These are phyloP conservation scores for Torymus auratus DNA, from an alignment of 2,888 invertebrate genomes.

Conservation along the genomic window DNA sequence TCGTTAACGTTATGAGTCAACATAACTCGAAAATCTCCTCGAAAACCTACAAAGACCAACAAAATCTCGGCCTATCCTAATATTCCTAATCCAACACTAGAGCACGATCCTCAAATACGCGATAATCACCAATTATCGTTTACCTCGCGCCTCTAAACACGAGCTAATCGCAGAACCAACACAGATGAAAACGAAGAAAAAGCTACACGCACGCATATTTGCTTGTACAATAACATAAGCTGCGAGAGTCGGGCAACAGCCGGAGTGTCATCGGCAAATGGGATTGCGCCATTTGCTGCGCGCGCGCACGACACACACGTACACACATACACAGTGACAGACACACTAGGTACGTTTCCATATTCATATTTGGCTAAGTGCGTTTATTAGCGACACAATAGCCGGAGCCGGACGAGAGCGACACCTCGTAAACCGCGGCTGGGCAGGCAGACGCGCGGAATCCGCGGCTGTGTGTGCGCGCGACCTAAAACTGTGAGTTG, in stretches of 20 bases:
- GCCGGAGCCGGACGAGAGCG: conserved; percentile 67
- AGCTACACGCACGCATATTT: too few relatives aligned
- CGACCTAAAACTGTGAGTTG: neutral
- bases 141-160: too few relatives aligned
- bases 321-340: conserved; percentile 1
- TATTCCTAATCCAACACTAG: too few relatives aligned
- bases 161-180: too few relatives aligned
- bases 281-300: conserved; percentile 59
- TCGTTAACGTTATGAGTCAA: conserved; percentile 13
- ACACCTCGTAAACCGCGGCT: conserved; percentile 71
- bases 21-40: too few relatives aligned
- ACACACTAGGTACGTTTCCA: conserved; percentile 61
- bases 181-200: too few relatives aligned
- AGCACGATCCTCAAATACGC: too few relatives aligned
- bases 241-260: neutral
- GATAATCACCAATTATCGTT: too few relatives aligned
- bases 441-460: conserved; percentile 25
- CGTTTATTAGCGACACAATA: conserved; percentile 73
- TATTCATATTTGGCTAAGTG: conserved; percentile 72
- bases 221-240: too few relatives aligned
- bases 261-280: conserved; percentile 30
- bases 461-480: neutral
- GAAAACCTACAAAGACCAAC: too few relatives aligned
- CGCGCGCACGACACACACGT: neutral
- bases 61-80: too few relatives aligned